Percentiles rank a stretch among this genome's conserved stretches.
Evolutionary conservation across 2,888 invertebrate species (phyloP).

Genomic region (Drosophila suboccidentalis): DNA sequence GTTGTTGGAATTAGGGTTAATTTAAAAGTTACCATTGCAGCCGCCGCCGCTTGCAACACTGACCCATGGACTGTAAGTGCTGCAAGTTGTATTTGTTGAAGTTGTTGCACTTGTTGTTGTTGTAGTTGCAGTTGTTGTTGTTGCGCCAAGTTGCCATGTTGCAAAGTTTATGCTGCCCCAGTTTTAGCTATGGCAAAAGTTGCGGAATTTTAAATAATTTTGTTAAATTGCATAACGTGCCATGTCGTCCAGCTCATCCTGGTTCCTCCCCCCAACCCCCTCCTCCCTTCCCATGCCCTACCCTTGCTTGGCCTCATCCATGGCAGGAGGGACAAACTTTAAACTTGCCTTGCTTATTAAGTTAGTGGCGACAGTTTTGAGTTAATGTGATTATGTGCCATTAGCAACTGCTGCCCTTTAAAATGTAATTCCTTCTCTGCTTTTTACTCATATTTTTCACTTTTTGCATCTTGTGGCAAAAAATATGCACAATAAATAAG

Average conservation of each 20-base stretch:
- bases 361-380: constrained; percentile 70
- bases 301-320: constrained; percentile 2
- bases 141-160: constrained; percentile 54
- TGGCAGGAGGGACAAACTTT: constrained; percentile 13
- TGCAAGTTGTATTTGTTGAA: constrained; percentile 42
- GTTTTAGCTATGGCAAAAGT: constrained; percentile 58
- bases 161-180: constrained; percentile 61
- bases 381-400: constrained; percentile 75
- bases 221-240: constrained; percentile 78
- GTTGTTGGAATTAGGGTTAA: constrained; percentile 78
- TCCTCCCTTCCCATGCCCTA: not conserved
- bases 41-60: constrained; percentile 54
- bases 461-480: constrained; percentile 18
- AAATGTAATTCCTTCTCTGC: constrained; percentile 19
- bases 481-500: constrained; percentile 64
- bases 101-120: constrained; percentile 32
- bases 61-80: constrained; percentile 63
- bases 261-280: not conserved
- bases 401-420: constrained; percentile 52
- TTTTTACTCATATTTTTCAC: too few species aligned
- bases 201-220: constrained; percentile 77
- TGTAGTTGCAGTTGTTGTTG: constrained; percentile 45
- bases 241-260: constrained; percentile 44
- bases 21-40: constrained; percentile 75
- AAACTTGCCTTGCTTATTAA: constrained; percentile 72